Base-by-base conservation (phyloP, 2,888 invertebrate genomes). In the Ophion costatus region DNA sequence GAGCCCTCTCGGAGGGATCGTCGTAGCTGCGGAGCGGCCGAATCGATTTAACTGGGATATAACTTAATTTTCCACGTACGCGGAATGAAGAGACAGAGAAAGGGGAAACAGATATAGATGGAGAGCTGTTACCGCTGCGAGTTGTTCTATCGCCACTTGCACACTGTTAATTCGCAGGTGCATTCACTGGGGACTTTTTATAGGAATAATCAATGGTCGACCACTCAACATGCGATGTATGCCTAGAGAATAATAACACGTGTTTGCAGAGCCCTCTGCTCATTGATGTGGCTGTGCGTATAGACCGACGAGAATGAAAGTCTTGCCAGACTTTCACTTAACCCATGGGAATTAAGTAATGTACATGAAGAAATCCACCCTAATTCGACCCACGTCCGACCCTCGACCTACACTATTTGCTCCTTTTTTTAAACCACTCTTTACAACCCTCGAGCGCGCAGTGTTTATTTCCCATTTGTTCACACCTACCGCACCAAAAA, bases 231-330 rank as follows among this genome's bases (percentile, higher is more conserved):
- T 73, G 29, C 22, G 59, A 66, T 73, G 51, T 76, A 51, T 51
- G 59, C 73, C 83, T 71, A 42, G 76, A 77, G 83, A 85, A 85
- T 85, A 83, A 85, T 83, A 67, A 63, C n/a, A 45, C 69, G 75
- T 56, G 71, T 82, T 79, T 71, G 33, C 76, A 75, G 45, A 69
- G 42, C 45, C 76, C 10, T 45, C 38, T 76, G 9, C 33, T 76
- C 71, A 76, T 67, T 78, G 76, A 71, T 24, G 67, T 61, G 42
- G 38, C n/a, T 59, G 11, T 38, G 38, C 74, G 45, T 76, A 24
- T 10, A 45, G 33, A 71, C 70, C 6, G 22, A n/a, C 56, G 33
- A 73, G 61, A 71, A 85, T 80, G 63, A 80, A 80, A 56, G 70
- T 56, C 22, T 51, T 38, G 57, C 63, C 38, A 67, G 66, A 69